Conservation (phyloP, 2,888 invertebrate species). For the Oscheius sp. region DNA sequence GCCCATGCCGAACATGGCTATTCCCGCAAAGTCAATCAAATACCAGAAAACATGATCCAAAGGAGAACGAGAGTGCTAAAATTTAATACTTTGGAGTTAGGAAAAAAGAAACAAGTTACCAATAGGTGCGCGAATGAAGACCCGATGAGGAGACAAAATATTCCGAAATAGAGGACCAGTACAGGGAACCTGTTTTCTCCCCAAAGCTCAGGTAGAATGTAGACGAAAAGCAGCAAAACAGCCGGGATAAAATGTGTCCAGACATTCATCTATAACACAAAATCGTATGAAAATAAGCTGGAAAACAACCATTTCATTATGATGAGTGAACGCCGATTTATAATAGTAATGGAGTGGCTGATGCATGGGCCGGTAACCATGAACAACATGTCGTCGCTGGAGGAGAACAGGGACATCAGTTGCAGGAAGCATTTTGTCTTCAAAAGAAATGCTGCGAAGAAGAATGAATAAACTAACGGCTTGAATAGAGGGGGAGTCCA, state of each 20-base stretch:
- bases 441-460: not conserved
- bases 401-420: slow-evolving; percentile 53
- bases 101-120: slow-evolving; percentile 30
- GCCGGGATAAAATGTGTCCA: slow-evolving; percentile 66
- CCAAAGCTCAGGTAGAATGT: slow-evolving; percentile 53
- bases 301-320: slow-evolving; percentile 62
- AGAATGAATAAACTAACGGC: not conserved
- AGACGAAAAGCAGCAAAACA: slow-evolving; percentile 50
- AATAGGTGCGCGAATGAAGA: slow-evolving; percentile 59
- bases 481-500: not conserved
- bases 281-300: not conserved
- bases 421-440: slow-evolving; percentile 4
- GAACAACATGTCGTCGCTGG: slow-evolving; percentile 52
- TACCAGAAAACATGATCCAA: slow-evolving; percentile 66
- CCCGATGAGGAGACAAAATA: slow-evolving; percentile 52
- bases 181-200: slow-evolving; percentile 49
- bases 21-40: slow-evolving; percentile 64
- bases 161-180: slow-evolving; percentile 54
- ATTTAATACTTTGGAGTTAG: not conserved
- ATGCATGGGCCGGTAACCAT: slow-evolving; percentile 62
- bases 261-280: slow-evolving; percentile 58
- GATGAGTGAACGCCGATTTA: slow-evolving; percentile 58
- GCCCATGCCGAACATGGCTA: slow-evolving; percentile 59
- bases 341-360: slow-evolving; percentile 56
- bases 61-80: slow-evolving; percentile 62